phyloP scores from a whole-genome alignment of 2,113 vertebrate species.

The Taxidea taxus region DNA sequence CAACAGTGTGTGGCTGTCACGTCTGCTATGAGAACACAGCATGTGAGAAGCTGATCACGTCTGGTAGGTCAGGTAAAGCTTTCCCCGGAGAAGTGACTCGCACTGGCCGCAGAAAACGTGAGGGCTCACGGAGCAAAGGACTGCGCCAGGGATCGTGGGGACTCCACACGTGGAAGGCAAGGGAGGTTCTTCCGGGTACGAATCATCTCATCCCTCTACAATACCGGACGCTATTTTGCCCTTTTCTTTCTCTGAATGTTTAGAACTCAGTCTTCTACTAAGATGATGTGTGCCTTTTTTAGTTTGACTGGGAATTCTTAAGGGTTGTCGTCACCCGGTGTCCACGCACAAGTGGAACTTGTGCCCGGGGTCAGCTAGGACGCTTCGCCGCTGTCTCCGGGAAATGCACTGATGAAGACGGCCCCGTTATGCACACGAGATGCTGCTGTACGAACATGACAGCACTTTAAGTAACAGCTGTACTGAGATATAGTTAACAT shows the following conservation, averaged over 20 bases:
- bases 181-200: no score
- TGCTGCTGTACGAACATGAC: not conserved
- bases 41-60: not conserved
- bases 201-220: not conserved
- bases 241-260: not conserved
- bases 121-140: not conserved
- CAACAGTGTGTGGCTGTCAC: not conserved
- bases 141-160: not conserved
- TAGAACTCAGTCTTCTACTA: not conserved
- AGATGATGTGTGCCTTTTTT: not conserved
- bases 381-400: not conserved
- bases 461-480: not conserved
- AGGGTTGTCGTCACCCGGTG: not conserved
- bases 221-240: not conserved
- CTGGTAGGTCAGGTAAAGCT: not conserved
- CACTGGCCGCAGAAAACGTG: not conserved
- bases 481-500: not conserved
- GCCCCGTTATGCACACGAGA: not conserved
- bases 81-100: not conserved
- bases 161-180: not conserved
- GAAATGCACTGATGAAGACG: not conserved
- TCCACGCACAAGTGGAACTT: not conserved
- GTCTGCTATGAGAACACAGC: not conserved
- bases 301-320: not conserved
- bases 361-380: not conserved